phyloP scores from a whole-genome alignment of 2,797 vertebrate genomes.

The Hylomyscus alleni region DNA sequence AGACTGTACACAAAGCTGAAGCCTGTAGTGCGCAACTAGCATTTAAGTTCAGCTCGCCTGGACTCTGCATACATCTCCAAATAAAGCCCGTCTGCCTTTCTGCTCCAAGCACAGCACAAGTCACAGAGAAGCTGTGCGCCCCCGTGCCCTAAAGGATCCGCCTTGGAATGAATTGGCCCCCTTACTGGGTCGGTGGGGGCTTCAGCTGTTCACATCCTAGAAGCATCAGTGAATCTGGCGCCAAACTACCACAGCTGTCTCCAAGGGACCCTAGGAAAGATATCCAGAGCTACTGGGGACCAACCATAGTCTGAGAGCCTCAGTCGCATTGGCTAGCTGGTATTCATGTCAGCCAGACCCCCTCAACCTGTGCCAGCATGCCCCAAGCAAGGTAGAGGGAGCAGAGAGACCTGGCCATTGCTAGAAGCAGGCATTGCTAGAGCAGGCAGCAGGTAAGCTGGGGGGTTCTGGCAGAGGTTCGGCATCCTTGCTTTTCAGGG shows the following conservation, averaged over 20 bases:
- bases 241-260: neutral
- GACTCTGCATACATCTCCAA: neutral
- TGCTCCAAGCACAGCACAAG: no score
- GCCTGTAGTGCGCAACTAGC: accelerated
- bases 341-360: neutral
- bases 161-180: neutral
- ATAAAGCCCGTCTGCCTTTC: neutral
- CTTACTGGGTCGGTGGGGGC: neutral
- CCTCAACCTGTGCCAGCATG: neutral
- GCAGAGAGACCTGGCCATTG: neutral
- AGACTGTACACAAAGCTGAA: neutral
- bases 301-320: neutral
- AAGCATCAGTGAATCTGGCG: neutral
- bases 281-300: neutral
- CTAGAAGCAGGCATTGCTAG: neutral
- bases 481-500: neutral
- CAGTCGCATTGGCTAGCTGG: neutral
- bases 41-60: neutral
- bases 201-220: neutral
- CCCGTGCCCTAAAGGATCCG: neutral
- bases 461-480: neutral
- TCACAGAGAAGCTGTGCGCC: neutral
- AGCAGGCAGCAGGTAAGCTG: neutral
- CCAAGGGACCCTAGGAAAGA: neutral
- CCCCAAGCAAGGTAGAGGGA: neutral